A percentile compares a stretch with the other conserved stretches of the same genome.
Evolutionary conservation across 2,888 invertebrate species (phyloP).

Genomic region (Chouioia cunea): DNA sequence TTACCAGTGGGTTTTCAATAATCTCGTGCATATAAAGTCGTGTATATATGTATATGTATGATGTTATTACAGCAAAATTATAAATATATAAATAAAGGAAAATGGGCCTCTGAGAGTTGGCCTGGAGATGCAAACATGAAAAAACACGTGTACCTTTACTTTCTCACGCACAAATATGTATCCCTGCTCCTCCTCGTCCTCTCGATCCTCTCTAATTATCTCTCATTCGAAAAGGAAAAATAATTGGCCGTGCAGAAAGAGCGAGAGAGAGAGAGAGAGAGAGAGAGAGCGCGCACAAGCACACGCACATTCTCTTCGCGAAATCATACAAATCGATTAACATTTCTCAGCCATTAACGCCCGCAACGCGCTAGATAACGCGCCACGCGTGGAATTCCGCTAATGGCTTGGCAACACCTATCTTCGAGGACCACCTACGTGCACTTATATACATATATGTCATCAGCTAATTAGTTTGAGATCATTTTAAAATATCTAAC

Average conservation of each 20-base stretch:
- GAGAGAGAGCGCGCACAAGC: no score
- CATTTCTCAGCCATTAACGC: conserved; percentile 46
- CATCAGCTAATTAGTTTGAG: background rate
- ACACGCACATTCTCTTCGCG: background rate
- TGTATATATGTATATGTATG: conserved; percentile 37
- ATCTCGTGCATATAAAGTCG: conserved; percentile 18
- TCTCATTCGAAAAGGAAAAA: conserved; percentile 1
- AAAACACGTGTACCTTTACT: conserved; percentile 25
- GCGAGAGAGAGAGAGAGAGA: no score
- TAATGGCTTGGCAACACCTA: conserved; percentile 64
- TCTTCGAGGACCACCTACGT: conserved; percentile 57
- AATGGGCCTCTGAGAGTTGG: no score
- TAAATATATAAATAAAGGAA: conserved; percentile 44
- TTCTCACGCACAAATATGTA: background rate
- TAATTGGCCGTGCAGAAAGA: conserved; percentile 9
- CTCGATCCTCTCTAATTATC: conserved; percentile 18
- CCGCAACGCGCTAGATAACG: conserved; percentile 59
- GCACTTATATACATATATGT: conserved; percentile 37
- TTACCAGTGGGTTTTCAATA: background rate
- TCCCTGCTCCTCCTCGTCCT: background rate
- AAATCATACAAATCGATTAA: conserved; percentile 46
- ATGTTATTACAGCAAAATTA: conserved; percentile 49
- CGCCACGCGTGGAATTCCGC: conserved; percentile 58
- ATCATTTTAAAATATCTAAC: conserved; percentile 14
- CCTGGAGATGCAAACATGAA: conserved; percentile 4